Evolutionary conservation across 2,113 vertebrate genomes (phyloP).

Genomic region (Spea bombifrons): DNA sequence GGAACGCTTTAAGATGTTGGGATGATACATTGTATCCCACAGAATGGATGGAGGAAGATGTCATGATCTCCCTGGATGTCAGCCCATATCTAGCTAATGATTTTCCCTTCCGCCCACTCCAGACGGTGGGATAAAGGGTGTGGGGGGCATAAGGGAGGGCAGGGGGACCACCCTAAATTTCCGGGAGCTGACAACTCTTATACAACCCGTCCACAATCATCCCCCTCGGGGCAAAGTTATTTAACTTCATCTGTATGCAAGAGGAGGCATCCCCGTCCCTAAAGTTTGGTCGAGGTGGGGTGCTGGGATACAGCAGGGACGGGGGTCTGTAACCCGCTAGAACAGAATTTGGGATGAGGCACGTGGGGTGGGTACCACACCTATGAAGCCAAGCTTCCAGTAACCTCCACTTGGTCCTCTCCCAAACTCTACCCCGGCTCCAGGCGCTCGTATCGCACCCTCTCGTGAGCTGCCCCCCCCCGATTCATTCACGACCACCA

Average conservation of each 20-base stretch:
- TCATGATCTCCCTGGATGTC: neutral
- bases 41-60: no score
- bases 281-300: neutral
- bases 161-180: neutral
- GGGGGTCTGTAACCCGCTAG: neutral
- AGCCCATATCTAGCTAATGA: neutral
- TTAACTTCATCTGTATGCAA: neutral
- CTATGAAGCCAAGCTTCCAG: no score
- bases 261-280: neutral
- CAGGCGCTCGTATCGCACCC: conserved; percentile 14
- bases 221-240: conserved; percentile 14
- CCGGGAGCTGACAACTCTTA: neutral
- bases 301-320: neutral
- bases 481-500: neutral
- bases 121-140: neutral
- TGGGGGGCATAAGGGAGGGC: neutral
- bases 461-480: neutral
- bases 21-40: no score
- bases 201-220: neutral
- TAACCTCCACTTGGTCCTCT: neutral
- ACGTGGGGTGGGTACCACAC: neutral
- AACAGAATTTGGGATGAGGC: neutral
- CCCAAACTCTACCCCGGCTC: neutral
- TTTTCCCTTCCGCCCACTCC: neutral
- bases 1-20: no score